Evolutionary conservation across 2,888 invertebrate genomes (phyloP), one percentile per base, ranked within the genome.

Genomic region (Abrostola triplasia): DNA sequence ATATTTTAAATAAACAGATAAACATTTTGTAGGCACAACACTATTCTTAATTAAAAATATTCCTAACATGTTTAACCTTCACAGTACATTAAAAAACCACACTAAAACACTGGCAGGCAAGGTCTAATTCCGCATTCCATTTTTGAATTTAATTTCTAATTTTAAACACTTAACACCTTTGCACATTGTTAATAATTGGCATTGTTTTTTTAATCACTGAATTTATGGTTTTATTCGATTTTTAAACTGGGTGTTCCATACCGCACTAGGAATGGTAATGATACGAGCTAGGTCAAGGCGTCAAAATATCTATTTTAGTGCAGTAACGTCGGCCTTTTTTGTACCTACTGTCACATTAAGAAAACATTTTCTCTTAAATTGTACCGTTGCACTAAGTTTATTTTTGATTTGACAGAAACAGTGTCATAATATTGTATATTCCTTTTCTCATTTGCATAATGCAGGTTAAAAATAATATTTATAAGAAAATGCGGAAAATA

Each of bases 241-340:
- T 67, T 37, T 49, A 67, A 85, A 82, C 82, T 84, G 79, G 84
- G 80, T 86, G 83, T 88, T 41, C 47, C 51, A 50, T 63, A 67
- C 78, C 67, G 73, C 70, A 75, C 70, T 72, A 63, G 72, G 83
- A 85, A 88, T 88, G 80, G 76, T 87, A 87, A 88, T 88, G 85
- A 70, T 74, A 64, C 66, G 37, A 75, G 84, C 77, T 85, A 88
- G 92, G 92, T 92, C 92, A 92, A 92, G 91, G 90, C 79, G 73
- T 71, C 69, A 40, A 75, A 81, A 81, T 79, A 75, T 84, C 83
- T 87, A 89, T 89, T 91, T 88, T 81, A 80, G 77, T 67, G 57
- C 70, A 59, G 36, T 63, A 68, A 40, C 57, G 47, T 69, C 75
- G 73, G 80, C 70, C 78, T 77, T 75, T 68, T 81, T 70, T 59